These are phyloP conservation scores for Tauraco hartlaubi DNA, from an alignment of 2,797 vertebrate species.

Conservation along the genomic window DNA sequence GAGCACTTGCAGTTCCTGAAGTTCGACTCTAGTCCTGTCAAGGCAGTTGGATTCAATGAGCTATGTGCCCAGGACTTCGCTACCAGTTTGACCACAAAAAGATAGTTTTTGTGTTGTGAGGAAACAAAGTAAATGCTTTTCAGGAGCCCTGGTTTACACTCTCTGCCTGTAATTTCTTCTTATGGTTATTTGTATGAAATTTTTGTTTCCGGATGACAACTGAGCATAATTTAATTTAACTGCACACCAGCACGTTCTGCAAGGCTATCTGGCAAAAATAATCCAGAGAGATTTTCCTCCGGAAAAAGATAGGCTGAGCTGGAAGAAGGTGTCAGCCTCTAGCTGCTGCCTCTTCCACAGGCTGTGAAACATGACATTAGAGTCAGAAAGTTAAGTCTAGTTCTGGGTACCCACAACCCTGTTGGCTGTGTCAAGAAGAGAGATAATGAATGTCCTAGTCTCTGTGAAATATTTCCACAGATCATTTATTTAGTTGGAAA, in stretches of 20 bases:
- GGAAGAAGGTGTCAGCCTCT: background rate
- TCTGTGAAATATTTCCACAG: conserved; percentile 14
- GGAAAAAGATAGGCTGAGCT: background rate
- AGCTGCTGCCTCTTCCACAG: conserved; percentile 23
- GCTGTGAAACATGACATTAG: conserved; percentile 16
- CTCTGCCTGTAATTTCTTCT: background rate
- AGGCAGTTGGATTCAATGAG: background rate
- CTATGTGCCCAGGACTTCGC: background rate
- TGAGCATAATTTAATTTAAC: background rate
- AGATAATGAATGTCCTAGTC: background rate
- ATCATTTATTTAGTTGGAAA: background rate
- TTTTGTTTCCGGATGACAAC: background rate
- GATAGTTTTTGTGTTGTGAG: background rate
- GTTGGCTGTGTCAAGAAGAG: background rate
- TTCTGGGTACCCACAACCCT: background rate
- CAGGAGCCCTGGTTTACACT: background rate
- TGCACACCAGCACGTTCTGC: background rate
- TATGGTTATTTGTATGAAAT: background rate
- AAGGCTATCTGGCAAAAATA: background rate
- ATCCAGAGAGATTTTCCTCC: background rate
- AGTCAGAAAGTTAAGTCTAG: conserved; percentile 31
- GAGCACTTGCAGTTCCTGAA: background rate
- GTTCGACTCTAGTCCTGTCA: background rate
- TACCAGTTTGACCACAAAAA: background rate
- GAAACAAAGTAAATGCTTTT: background rate